A percentile compares a stretch with the other conserved stretches of the same genome.
Evolutionary conservation across 2,797 vertebrate genomes (phyloP).

Genomic region (Galago senegalensis): DNA sequence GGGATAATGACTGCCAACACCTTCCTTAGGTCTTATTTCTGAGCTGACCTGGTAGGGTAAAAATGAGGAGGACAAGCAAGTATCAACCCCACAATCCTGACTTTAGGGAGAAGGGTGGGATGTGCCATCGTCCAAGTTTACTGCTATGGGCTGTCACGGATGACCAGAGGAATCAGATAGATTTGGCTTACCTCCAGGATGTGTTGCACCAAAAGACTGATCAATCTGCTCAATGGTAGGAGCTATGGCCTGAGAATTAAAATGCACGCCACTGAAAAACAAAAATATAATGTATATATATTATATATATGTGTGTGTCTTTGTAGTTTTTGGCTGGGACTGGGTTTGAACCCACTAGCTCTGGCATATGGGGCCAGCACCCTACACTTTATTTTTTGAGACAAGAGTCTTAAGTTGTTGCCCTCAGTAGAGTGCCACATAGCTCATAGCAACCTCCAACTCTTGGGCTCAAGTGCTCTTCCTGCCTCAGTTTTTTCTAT

Average conservation of each 20-base stretch:
- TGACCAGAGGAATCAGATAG: slow-evolving; percentile 27
- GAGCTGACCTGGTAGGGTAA: slow-evolving; percentile 27
- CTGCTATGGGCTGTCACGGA: not conserved
- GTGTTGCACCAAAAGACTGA: slow-evolving; percentile 99
- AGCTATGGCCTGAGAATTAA: slow-evolving; percentile 99
- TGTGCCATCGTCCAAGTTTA: not conserved
- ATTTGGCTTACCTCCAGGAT: slow-evolving; percentile 95
- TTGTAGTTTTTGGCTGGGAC: no score
- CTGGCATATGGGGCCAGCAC: no score
- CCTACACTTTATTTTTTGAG: no score
- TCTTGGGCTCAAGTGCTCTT: no score
- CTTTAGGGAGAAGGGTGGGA: not conserved
- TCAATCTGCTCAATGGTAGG: slow-evolving; percentile 99
- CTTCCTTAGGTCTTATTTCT: slow-evolving; percentile 53
- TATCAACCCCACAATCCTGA: not conserved
- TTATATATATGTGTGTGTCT: not conserved
- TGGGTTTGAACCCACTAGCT: no score
- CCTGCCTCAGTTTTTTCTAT: no score
- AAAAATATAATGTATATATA: slow-evolving; percentile 71
- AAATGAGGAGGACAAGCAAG: not conserved
- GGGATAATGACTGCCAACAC: slow-evolving; percentile 32
- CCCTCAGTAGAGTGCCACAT: no score
- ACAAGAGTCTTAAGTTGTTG: no score
- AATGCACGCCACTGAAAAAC: slow-evolving; percentile 97
- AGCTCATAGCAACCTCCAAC: no score